Evolutionary conservation across 2,888 invertebrate species (phyloP), one percentile per base, ranked within the genome.

Genomic region (Leptopilina syphax): DNA sequence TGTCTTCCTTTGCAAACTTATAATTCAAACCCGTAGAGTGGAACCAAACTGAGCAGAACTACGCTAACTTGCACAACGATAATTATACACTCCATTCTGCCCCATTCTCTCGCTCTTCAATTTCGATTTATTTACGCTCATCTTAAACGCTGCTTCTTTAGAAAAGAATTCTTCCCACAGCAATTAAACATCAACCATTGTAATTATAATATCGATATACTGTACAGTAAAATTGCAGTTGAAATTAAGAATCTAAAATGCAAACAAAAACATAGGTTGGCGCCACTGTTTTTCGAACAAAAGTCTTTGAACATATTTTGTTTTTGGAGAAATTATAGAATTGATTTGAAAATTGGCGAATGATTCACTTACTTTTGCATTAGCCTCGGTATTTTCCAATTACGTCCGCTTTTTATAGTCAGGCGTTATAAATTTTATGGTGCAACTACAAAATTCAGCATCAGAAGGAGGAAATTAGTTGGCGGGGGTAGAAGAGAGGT

Each of bases 1-100:
- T 90, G 89, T 90, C 91, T 91, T 91, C 90, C 90, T 91, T 89
- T 85, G 90, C 89, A 91, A 91, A 50, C 90, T 91, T 91, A 91
- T 92, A 91, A 92, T 92, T 92, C 91, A 91, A 91, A 89, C 90
- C 87, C 90, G 91, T 88, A 90, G 91, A 91, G 91, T 91, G 92
- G 91, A 92, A 92, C 92, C 89, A 89, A 91, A 90, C 88, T 87
- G 89, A 88, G 87, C 88, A 88, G 88, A 87, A 88, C 88, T 88
- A 88, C 86, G 88, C 87, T 85, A 91, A 90, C 90, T 91, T 89
- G 90, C 89, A 85, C 89, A 88, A 89, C 90, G 90, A 91, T 92
- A 92, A 92, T 92, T 92, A 91, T 92, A 91, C 91, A 89, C 91
- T 90, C 86, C 88, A 87, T 88, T 86, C 88, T 87, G 86, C 85